These are phyloP conservation scores for Dermatemys mawii DNA, from an alignment of 2,113 vertebrate genomes.

Conservation along the genomic window DNA sequence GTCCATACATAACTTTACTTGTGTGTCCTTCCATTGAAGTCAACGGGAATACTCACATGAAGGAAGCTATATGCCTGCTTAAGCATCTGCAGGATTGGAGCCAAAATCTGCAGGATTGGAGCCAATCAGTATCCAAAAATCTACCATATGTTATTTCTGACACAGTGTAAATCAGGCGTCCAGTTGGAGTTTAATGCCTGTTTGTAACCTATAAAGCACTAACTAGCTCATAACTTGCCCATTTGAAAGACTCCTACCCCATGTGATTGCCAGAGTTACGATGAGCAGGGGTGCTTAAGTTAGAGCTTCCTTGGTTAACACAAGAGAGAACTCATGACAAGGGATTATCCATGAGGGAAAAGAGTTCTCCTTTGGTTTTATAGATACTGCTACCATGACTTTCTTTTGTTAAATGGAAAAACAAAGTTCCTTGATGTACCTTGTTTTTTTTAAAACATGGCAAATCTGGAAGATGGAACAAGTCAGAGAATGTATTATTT, in stretches of 20 bases:
- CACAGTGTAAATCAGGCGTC: not conserved
- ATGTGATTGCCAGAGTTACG: not conserved
- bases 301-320: not conserved
- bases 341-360: not conserved
- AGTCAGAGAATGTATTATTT: not conserved
- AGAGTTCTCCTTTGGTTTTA: not conserved
- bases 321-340: not conserved
- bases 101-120: no score
- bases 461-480: not conserved
- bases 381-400: not conserved
- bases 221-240: not conserved
- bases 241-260: not conserved
- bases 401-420: not conserved
- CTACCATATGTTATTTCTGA: not conserved
- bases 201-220: not conserved
- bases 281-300: not conserved
- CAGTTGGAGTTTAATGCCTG: not conserved
- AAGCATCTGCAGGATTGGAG: constrained; percentile 16
- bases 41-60: not conserved
- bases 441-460: not conserved
- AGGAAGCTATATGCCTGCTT: constrained; percentile 19
- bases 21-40: constrained; percentile 3
- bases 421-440: not conserved
- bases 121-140: not conserved
- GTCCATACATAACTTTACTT: not conserved